These are phyloP conservation scores for Azorinus chamasolen DNA, from an alignment of 2,888 invertebrate species.

Conservation along the genomic window DNA sequence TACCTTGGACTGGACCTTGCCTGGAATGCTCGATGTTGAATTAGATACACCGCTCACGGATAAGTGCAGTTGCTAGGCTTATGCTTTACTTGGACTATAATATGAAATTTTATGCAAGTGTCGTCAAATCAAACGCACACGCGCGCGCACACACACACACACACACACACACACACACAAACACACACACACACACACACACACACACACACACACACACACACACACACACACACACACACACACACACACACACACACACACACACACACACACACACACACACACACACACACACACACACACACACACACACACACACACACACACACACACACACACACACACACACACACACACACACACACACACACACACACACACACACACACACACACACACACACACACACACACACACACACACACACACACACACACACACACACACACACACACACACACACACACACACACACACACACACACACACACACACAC, in stretches of 20 bases:
- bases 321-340: constrained; percentile 13
- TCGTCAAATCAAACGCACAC: too few relatives aligned
- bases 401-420: constrained; percentile 13
- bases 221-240: constrained; percentile 13
- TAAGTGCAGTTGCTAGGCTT: too few relatives aligned
- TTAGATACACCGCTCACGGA: too few relatives aligned
- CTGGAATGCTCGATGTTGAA: too few relatives aligned
- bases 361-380: constrained; percentile 13
- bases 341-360: constrained; percentile 13
- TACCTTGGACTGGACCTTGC: too few relatives aligned
- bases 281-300: constrained; percentile 13
- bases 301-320: constrained; percentile 13
- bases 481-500: constrained; percentile 13
- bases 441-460: constrained; percentile 13
- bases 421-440: constrained; percentile 13
- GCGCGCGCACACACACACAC: constrained; percentile 10
- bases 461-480: constrained; percentile 13
- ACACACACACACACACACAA: too few relatives aligned
- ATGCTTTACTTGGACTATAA: too few relatives aligned
- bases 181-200: constrained; percentile 9
- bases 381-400: constrained; percentile 13
- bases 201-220: constrained; percentile 13
- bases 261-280: constrained; percentile 13
- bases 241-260: constrained; percentile 13
- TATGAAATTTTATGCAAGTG: too few relatives aligned